A percentile compares a stretch with the other conserved stretches of the same genome.
phyloP scores from a whole-genome alignment of 92 coral and sea anemone genomes.

The Porites evermanni region DNA sequence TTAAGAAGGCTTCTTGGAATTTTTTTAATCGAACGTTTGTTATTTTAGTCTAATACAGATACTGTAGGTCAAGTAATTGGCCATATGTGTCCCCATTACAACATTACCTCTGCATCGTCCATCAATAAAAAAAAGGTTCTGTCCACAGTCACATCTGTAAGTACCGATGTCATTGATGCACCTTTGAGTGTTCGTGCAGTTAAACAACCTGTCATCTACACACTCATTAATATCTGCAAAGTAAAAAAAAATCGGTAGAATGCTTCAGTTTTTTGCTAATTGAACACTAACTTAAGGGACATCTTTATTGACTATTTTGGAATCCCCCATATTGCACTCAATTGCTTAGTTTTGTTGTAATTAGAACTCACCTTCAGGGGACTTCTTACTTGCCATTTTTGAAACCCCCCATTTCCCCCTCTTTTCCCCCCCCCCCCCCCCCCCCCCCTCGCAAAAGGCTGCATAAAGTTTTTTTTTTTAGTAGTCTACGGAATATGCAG shows the following conservation, averaged over 20 bases:
- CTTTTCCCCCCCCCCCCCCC: neutral
- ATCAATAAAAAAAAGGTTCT: slow-evolving; percentile 22
- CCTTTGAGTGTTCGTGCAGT: slow-evolving; percentile 15
- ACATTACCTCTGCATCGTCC: slow-evolving; percentile 41
- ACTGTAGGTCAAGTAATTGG: neutral
- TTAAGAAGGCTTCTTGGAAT: too few species aligned
- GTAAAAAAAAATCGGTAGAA: neutral
- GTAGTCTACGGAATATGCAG: too few species aligned
- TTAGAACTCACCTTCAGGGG: too few species aligned
- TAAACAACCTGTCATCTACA: neutral
- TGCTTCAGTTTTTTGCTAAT: neutral
- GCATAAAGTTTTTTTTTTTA: too few species aligned
- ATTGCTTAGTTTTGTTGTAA: too few species aligned
- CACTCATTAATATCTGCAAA: slow-evolving; percentile 57
- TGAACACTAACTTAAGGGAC: neutral
- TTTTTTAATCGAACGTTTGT: neutral
- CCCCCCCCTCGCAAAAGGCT: neutral
- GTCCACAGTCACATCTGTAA: slow-evolving; percentile 38
- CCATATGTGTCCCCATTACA: neutral
- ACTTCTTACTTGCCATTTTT: too few species aligned
- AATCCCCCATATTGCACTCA: neutral
- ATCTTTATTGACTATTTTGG: neutral
- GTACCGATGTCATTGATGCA: slow-evolving; percentile 32
- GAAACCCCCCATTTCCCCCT: too few species aligned
- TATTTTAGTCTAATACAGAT: neutral